phyloP scores from a whole-genome alignment of 1,140 invertebrate genomes.

The Heliothis virescens region DNA sequence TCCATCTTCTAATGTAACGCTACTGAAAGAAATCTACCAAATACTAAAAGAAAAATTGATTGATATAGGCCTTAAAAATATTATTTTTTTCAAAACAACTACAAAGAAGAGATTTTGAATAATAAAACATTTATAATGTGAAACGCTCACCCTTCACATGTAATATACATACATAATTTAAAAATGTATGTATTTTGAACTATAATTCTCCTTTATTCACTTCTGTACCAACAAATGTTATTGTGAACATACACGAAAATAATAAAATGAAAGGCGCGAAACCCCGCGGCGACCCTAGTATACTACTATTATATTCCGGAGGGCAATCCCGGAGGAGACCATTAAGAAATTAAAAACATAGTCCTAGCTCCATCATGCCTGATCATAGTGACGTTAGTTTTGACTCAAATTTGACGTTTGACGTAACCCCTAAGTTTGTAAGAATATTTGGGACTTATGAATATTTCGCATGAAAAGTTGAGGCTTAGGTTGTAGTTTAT shows the following conservation, averaged over 20 bases:
- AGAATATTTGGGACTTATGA: conserved; percentile 3
- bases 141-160: no score
- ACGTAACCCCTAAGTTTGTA: conserved; percentile 21
- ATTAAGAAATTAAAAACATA: conserved; percentile 66
- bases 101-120: no score
- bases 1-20: no score
- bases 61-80: no score
- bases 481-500: not conserved
- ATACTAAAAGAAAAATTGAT: no score
- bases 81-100: no score
- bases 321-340: conserved; percentile 52
- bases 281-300: not conserved
- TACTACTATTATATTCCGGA: conserved; percentile 35
- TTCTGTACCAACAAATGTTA: no score
- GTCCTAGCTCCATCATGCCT: conserved; percentile 29
- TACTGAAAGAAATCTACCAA: no score
- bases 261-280: not conserved
- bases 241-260: not conserved
- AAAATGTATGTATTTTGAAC: no score
- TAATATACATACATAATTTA: no score
- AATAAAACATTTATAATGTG: no score
- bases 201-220: no score
- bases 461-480: not conserved
- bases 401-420: conserved; percentile 46
- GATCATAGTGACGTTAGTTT: conserved; percentile 27